Evolutionary conservation across 1,140 invertebrate genomes (phyloP), one percentile per base, ranked within the genome.

Genomic region (Halesus radiatus): DNA sequence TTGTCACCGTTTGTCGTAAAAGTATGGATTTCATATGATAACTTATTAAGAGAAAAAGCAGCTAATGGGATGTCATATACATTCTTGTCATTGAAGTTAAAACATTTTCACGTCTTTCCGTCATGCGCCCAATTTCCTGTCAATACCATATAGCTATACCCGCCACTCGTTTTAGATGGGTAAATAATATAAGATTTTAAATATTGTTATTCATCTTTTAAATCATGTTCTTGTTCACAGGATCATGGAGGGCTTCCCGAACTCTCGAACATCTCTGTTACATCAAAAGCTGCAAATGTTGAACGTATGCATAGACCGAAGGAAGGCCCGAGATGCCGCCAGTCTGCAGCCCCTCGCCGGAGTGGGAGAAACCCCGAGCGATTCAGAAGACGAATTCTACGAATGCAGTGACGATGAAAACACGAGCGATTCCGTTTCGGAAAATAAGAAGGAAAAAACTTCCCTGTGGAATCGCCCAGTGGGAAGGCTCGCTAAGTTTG

Each of bases 231-330:
- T 85, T 85, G 81, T 80, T 91, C 92, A 60, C 88, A 97, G 96
- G 85, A 88, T 97, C 78, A 90, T 94, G 15, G 87, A 91, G 76
- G 95, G 95, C 2, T 91, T 93, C 82, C 97, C 97, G 0, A 95
- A 98, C 87, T 92, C 95, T 45, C 93, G 95, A 73, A 95, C 94
- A 7, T 98, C 97, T 87, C 90, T 99, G n/a, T 89, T 99, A 0
- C 95, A 99, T 89, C 98, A 99, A 88, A 99, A 99, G 86, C 90
- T 99, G 20, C 93, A 99, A 92, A 96, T 99, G 94, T 89, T 99
- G 8, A 99, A 99, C 87, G 97, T 96, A 86, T 99, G 98, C 87
- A 98, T 99, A 81, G 93, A 94, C 76, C 92, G 95, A 78, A 92
- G 92, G 82, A 92, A 92, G 87, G 89, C 91, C n/a, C 86, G 92